These are phyloP conservation scores for Tipula confusa DNA, from an alignment of 2,888 invertebrate species.

Conservation along the genomic window DNA sequence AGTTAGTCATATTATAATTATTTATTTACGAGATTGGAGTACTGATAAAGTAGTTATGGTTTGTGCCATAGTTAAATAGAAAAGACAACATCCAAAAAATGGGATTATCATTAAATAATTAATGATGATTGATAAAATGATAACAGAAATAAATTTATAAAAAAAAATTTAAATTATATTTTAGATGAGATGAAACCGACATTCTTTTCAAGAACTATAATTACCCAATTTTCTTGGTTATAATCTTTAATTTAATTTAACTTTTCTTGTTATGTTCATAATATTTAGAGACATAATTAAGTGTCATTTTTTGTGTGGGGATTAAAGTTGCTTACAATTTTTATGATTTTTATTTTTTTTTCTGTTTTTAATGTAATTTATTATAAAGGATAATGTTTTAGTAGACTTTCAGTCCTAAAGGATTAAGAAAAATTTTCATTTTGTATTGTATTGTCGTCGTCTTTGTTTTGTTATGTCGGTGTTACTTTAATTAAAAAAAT, in stretches of 20 bases:
- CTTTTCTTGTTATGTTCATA: neutral
- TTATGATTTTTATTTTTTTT: constrained; percentile 21
- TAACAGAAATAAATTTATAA: neutral
- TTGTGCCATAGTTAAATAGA: neutral
- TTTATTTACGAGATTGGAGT: neutral
- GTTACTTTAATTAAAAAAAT: neutral
- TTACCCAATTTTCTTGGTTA: neutral
- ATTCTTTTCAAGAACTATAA: neutral
- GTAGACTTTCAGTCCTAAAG: neutral
- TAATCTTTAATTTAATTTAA: constrained; percentile 20
- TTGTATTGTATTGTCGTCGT: neutral
- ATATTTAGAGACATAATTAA: neutral
- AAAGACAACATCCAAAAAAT: neutral
- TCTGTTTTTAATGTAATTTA: neutral
- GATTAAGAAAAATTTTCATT: neutral
- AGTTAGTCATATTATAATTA: neutral
- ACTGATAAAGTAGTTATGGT: neutral
- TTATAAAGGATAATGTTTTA: neutral
- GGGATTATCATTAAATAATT: neutral
- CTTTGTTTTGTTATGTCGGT: neutral
- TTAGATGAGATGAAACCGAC: neutral
- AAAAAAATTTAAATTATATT: neutral
- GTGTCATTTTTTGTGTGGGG: neutral
- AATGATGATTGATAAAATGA: neutral
- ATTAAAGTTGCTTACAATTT: neutral